Base-by-base conservation (phyloP, 2,797 vertebrate genomes). In the Diplodus sargus region DNA sequence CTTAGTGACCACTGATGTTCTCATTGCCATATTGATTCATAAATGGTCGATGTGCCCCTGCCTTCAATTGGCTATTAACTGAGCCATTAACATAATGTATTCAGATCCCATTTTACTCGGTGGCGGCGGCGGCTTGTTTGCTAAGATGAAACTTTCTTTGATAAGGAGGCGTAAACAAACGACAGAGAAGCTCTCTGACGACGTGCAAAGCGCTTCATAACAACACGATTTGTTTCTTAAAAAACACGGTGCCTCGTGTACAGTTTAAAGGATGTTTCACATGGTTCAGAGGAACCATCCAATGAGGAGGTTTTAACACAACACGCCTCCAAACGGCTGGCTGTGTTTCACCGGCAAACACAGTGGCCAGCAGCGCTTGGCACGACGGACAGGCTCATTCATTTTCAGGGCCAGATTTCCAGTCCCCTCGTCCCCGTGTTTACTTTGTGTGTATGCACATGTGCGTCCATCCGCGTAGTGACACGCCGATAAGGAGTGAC, bases 401-500 rank as follows among this genome's bases (percentile, higher is more conserved):
- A 48, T 71, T 79, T 65, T 56, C 63, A 60, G 70, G 43, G 43
- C 16, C 23, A 48, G 71, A 67, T 81, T 77, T 79, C 16, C 43
- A 47, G 62, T n/a, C 76, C 39, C 39, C 39, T 47, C 51, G 4
- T 22, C 39, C 59, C 25, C 39, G 7, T 74, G 84, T 77, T 85
- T 89, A n/a, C 75, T 84, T 69, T 64, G 69, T 53, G 61, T 83
- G 64, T 43, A 45, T 77, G 74, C 70, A 70, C 71, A 82, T 68
- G 74, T 63, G 74, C 79, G 79, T 74, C 83, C 90, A 54, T 78
- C 74, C 87, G 39, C 69, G 79, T n/a, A 67, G 63, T n/a, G 74
- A 79, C 65, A 70, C 43, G 16, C 70, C 72, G 85, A 91, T 90
- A 89, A 87, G 75, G 72, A 89, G 76, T 52, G 87, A 91, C 87